These are phyloP conservation scores for Drosophila neoperkinsi DNA, from an alignment of 2,888 invertebrate species.

Conservation along the genomic window DNA sequence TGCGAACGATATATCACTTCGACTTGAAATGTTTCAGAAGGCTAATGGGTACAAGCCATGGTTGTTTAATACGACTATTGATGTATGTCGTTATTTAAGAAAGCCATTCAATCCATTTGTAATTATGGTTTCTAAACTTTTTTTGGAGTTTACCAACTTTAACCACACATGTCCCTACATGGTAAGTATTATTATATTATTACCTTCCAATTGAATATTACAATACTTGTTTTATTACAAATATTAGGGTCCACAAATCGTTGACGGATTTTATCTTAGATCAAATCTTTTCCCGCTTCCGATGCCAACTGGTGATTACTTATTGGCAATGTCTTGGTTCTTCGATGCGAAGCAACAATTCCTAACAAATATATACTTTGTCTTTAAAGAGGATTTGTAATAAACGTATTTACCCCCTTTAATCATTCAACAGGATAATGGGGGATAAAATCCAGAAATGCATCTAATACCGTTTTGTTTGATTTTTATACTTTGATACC, in stretches of 20 bases:
- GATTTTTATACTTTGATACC: too few relatives aligned
- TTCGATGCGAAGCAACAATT: conserved; percentile 36
- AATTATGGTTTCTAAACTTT: not conserved
- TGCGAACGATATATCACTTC: not conserved
- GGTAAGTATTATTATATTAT: conserved; percentile 7
- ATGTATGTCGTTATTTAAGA: conserved; percentile 21
- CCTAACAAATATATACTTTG: conserved; percentile 28
- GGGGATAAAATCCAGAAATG: too few relatives aligned
- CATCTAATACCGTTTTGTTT: too few relatives aligned
- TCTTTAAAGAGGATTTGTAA: conserved; percentile 18
- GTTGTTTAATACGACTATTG: not conserved
- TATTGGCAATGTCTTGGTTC: conserved; percentile 22
- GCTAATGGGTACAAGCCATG: conserved; percentile 47
- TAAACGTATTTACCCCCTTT: not conserved
- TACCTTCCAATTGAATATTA: too few relatives aligned
- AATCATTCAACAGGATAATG: not conserved
- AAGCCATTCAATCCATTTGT: conserved; percentile 19
- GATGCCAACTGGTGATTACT: conserved; percentile 34
- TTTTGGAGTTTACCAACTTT: conserved; percentile 19
- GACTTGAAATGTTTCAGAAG: conserved; percentile 5
- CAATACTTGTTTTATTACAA: not conserved
- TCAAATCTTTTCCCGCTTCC: not conserved
- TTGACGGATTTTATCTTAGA: conserved; percentile 22
- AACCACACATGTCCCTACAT: conserved; percentile 39
- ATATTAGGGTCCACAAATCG: conserved; percentile 22